Evolutionary conservation across 2,113 vertebrate genomes (phyloP).

Genomic region (Xenopus laevis): DNA sequence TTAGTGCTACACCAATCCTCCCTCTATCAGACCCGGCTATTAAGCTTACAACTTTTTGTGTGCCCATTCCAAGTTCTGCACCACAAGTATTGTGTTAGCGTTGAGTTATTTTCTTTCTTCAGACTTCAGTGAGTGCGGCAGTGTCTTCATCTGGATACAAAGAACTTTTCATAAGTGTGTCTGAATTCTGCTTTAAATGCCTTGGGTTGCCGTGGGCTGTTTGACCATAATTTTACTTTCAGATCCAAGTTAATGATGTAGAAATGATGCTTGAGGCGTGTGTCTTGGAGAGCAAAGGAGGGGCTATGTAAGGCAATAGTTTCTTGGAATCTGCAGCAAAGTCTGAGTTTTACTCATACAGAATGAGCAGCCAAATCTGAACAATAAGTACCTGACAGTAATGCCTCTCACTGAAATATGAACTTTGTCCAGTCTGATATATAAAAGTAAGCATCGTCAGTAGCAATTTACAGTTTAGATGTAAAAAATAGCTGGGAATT

Average conservation of each 20-base stretch:
- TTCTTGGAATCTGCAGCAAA: slow-evolving; percentile 14
- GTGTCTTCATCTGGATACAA: slow-evolving; percentile 22
- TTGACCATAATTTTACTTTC: slow-evolving; percentile 48
- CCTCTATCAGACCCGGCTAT: slow-evolving; percentile 16
- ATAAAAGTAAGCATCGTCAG: too few species aligned
- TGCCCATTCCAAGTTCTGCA: slow-evolving; percentile 10
- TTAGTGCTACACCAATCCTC: slow-evolving; percentile 49
- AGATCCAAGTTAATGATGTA: slow-evolving; percentile 47
- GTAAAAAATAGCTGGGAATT: too few species aligned
- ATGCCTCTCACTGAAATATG: too few species aligned
- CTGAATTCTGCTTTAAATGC: slow-evolving; percentile 31
- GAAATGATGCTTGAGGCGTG: slow-evolving; percentile 39
- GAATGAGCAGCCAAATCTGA: too few species aligned
- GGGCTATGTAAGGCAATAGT: background rate
- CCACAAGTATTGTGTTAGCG: background rate
- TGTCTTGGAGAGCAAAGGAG: slow-evolving; percentile 15
- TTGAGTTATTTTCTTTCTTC: background rate
- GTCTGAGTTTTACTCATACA: background rate
- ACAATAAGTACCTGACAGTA: too few species aligned
- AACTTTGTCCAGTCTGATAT: too few species aligned
- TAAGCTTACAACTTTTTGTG: slow-evolving; percentile 40
- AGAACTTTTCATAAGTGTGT: slow-evolving; percentile 19
- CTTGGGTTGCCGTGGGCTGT: slow-evolving; percentile 61
- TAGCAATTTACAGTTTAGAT: too few species aligned
- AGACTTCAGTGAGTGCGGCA: slow-evolving; percentile 12